These are phyloP conservation scores for Eurystomus glaucurus DNA, from an alignment of 2,797 vertebrate species.

Conservation along the genomic window DNA sequence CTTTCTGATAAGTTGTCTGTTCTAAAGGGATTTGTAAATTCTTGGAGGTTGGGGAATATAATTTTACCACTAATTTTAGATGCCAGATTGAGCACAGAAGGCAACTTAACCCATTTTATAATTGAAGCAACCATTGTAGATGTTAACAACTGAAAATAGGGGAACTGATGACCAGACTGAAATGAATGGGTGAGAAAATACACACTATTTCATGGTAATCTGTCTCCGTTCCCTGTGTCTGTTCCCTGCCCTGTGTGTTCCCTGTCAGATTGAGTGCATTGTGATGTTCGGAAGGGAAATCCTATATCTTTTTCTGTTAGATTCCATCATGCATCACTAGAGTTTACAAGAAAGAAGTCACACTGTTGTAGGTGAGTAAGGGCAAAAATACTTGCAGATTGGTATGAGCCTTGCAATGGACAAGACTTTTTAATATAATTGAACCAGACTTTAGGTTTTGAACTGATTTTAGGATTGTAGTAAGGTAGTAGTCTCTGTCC, in stretches of 20 bases:
- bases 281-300: neutral
- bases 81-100: neutral
- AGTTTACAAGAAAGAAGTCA: neutral
- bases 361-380: neutral
- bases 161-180: neutral
- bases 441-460: neutral
- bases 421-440: neutral
- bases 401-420: neutral
- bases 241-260: accelerated
- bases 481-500: neutral
- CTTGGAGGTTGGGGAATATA: neutral
- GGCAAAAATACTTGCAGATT: neutral
- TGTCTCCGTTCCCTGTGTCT: accelerated
- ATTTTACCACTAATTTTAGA: slow-evolving; percentile 55
- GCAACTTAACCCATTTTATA: slow-evolving; percentile 48
- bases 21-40: slow-evolving; percentile 38
- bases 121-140: neutral
- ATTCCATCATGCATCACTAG: neutral
- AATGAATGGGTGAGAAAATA: neutral
- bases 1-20: slow-evolving; percentile 12
- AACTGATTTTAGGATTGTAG: neutral
- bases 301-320: neutral
- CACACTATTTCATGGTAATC: neutral
- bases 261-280: accelerated
- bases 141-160: neutral